Evolutionary conservation across 2,888 invertebrate genomes (phyloP), one percentile per base, ranked within the genome.

Genomic region (Anagyrus pseudococci): DNA sequence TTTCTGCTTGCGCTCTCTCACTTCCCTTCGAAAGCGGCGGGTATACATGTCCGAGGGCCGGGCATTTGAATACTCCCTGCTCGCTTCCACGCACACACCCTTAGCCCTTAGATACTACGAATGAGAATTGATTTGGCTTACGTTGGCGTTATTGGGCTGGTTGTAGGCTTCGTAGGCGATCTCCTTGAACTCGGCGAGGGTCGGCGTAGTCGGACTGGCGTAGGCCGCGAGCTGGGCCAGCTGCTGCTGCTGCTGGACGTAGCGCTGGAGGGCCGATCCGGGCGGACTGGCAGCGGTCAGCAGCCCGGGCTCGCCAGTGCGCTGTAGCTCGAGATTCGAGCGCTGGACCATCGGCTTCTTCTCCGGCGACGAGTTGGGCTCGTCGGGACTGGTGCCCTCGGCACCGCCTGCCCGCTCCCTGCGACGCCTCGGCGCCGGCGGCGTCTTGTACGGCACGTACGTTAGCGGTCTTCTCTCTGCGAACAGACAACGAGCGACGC

Each of bases 81-180:
- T n/a, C n/a, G n/a, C n/a, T n/a, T n/a, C n/a, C n/a, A n/a, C n/a
- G n/a, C n/a, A n/a, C n/a, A n/a, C n/a, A n/a, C n/a, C n/a, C n/a
- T n/a, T n/a, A n/a, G n/a, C n/a, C n/a, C n/a, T n/a, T n/a, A n/a
- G n/a, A n/a, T n/a, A n/a, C n/a, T n/a, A n/a, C n/a, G n/a, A n/a
- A n/a, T n/a, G n/a, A n/a, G n/a, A n/a, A n/a, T n/a, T n/a, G n/a
- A n/a, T n/a, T n/a, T n/a, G 19, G 25, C 77, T 76, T 57, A 78
- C 78, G 60, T 78, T 78, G 66, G 77, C 77, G 64, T 78, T 74
- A 68, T 78, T 78, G 23, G 78, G 75, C 59, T 78, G 78, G 71
- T 78, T 78, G 67, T 78, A 78, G 41, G 77, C 77, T 61, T 78
- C 78, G 74, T 77, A 78, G 52, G 78, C 78, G 75, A 78, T 78